A percentile compares a stretch with the other conserved stretches of the same genome.
These are phyloP conservation scores for Argopecten irradians DNA, from an alignment of 1,140 invertebrate species.

Conservation along the genomic window DNA sequence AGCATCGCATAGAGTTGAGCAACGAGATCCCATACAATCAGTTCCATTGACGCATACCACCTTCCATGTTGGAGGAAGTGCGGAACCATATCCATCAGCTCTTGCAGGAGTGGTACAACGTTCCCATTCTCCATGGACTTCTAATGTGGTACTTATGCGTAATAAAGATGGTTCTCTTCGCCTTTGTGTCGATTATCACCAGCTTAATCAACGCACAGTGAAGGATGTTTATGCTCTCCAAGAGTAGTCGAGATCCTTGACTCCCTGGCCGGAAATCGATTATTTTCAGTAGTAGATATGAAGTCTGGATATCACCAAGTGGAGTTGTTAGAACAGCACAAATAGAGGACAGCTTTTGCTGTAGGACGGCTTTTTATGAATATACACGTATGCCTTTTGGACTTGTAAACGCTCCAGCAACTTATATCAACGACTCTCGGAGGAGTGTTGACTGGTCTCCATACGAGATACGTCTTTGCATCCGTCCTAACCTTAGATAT, in stretches of 20 bases:
- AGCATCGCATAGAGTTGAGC: conserved; percentile 4
- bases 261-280: conserved; percentile 68
- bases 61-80: conserved; percentile 27
- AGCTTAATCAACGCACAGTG: conserved; percentile 18
- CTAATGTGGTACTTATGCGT: not conserved
- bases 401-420: no score
- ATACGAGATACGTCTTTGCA: no score
- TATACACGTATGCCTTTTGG: no score
- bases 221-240: conserved; percentile 59
- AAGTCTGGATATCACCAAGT: conserved; percentile 68
- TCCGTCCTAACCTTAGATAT: no score
- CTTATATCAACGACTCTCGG: no score
- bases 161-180: conserved; percentile 27
- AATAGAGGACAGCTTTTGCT: conserved; percentile 69
- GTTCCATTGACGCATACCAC: not conserved
- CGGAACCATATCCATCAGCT: conserved; percentile 16
- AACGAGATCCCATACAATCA: conserved; percentile 29
- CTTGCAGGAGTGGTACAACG: not conserved
- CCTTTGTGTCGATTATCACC: conserved; percentile 28
- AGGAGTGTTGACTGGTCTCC: no score
- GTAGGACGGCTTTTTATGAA: no score
- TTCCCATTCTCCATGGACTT: conserved; percentile 15
- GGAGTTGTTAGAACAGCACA: conserved; percentile 64
- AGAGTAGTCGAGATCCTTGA: conserved; percentile 77
- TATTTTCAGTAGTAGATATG: conserved; percentile 77